Conservation (phyloP, 2,888 invertebrate species). For the Dryobotodes eremita region DNA sequence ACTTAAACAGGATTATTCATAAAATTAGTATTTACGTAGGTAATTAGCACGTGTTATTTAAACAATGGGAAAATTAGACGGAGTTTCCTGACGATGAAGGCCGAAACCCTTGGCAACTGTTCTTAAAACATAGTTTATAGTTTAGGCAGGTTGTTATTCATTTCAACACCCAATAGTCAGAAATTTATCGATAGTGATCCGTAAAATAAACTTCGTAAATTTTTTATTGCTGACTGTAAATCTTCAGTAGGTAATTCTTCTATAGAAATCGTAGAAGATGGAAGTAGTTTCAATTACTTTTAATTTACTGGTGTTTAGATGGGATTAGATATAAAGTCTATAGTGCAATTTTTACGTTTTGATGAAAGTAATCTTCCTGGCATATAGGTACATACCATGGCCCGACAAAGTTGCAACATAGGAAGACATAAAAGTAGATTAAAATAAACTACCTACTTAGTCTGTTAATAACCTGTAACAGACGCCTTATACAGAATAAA, state of each 20-base stretch:
- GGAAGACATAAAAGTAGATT: background rate
- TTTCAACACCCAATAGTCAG: slow-evolving; percentile 29
- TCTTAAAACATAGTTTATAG: slow-evolving; percentile 29
- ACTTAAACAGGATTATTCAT: background rate
- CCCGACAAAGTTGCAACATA: background rate
- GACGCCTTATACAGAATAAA: background rate
- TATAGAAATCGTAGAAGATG: background rate
- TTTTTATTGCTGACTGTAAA: slow-evolving; percentile 24
- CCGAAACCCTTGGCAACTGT: slow-evolving; percentile 31
- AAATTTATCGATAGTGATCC: slow-evolving; percentile 30
- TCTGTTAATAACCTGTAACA: background rate
- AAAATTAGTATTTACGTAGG: slow-evolving; percentile 6
- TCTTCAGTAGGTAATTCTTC: slow-evolving; percentile 14
- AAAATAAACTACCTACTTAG: background rate
- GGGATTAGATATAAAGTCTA: background rate
- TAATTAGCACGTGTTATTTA: background rate
- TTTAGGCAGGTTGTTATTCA: slow-evolving; percentile 7
- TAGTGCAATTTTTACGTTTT: background rate
- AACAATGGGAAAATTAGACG: slow-evolving; percentile 5
- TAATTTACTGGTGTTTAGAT: background rate
- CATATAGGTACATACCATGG: background rate
- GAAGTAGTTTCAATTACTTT: slow-evolving; percentile 12
- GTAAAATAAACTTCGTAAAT: slow-evolving; percentile 31
- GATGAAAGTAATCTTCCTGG: background rate
- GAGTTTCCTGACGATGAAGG: slow-evolving; percentile 34